phyloP scores from a whole-genome alignment of 2,113 vertebrate species.

The Marcusenius ussheri region DNA sequence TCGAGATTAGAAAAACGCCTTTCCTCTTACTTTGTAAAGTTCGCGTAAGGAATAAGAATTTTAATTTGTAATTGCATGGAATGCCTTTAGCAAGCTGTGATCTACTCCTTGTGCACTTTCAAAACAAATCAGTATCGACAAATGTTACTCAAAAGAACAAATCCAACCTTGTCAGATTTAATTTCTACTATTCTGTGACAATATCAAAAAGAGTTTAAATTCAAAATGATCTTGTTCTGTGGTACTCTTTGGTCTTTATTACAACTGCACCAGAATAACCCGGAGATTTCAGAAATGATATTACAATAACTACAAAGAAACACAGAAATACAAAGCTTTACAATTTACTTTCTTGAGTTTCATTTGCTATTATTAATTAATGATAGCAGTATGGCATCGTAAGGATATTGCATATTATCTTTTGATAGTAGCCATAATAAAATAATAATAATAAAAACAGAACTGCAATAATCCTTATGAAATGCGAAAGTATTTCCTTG shows the following conservation, averaged over 20 bases:
- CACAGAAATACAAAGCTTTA: conserved; percentile 25
- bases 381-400: conserved; percentile 6
- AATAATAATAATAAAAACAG: conserved; percentile 39
- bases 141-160: conserved; percentile 39
- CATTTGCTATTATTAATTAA: conserved; percentile 46
- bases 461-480: conserved; percentile 16
- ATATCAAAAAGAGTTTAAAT: conserved; percentile 37
- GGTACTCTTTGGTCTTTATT: conserved; percentile 13
- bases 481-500: neutral
- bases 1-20: conserved; percentile 50
- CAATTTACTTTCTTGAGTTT: conserved; percentile 42
- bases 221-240: conserved; percentile 35
- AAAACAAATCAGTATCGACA: conserved; percentile 32
- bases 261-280: conserved; percentile 22
- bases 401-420: neutral
- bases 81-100: conserved; percentile 25
- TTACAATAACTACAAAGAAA: conserved; percentile 42
- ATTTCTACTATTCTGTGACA: conserved; percentile 37
- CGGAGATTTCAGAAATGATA: conserved; percentile 27
- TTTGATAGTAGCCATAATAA: neutral
- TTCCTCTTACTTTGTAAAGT: conserved; percentile 17
- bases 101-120: conserved; percentile 28
- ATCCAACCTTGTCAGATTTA: conserved; percentile 32
- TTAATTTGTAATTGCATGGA: conserved; percentile 44
- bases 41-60: conserved; percentile 19